Conservation (phyloP, 2,888 invertebrate genomes). For the Microctonus brassicae region DNA sequence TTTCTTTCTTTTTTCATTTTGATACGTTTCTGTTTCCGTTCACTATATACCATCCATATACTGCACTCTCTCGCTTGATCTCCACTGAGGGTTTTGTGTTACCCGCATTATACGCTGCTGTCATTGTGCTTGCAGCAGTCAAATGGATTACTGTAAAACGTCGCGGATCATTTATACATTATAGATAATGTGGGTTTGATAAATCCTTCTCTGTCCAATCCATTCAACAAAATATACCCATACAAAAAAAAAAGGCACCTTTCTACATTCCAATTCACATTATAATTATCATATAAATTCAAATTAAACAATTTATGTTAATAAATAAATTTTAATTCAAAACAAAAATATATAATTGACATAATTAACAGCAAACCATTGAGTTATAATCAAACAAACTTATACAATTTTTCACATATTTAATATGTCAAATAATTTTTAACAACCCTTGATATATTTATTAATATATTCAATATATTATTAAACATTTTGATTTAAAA, state of each 20-base stretch:
- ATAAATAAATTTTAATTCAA: no score
- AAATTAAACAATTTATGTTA: no score
- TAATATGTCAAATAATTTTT: not conserved
- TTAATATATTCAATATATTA: no score
- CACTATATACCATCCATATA: not conserved
- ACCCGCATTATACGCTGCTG: constrained; percentile 9
- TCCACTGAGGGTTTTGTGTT: not conserved
- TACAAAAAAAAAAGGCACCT: no score
- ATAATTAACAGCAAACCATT: not conserved
- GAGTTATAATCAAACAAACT: no score
- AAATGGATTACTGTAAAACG: constrained; percentile 25
- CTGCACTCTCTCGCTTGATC: not conserved
- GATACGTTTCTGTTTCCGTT: not conserved
- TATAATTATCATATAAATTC: no score
- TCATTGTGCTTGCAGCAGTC: constrained; percentile 1
- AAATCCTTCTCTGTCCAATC: no score
- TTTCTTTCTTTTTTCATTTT: not conserved
- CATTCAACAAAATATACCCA: no score
- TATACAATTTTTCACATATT: no score
- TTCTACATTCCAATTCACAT: no score
- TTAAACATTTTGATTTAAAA: not conserved
- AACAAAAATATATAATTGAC: constrained; percentile 16
- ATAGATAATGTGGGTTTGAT: constrained; percentile 28
- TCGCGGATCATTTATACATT: constrained; percentile 24
- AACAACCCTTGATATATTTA: no score